Evolutionary conservation across 1,140 invertebrate species (phyloP).

Genomic region (Anoplolepis gracilipes): DNA sequence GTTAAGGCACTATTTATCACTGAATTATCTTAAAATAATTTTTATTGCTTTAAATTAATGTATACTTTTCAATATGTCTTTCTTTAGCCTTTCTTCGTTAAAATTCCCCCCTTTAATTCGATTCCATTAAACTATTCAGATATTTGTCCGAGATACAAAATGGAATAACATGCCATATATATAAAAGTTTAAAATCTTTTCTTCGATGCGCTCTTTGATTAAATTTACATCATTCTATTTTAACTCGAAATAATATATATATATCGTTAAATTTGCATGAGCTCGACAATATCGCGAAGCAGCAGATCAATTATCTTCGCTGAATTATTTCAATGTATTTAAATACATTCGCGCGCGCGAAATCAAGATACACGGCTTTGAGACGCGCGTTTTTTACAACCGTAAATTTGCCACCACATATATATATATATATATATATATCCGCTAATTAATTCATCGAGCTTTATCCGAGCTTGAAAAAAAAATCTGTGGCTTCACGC

Average conservation of each 20-base stretch:
- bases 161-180: background rate
- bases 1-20: background rate
- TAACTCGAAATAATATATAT: background rate
- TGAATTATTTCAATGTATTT: background rate
- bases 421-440: too few species aligned
- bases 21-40: constrained; percentile 2
- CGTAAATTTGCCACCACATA: constrained; percentile 24
- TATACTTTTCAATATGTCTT: constrained; percentile 4
- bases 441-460: constrained; percentile 65
- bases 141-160: constrained; percentile 9
- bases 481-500: constrained; percentile 78
- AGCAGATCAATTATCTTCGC: constrained; percentile 5
- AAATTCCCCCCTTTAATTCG: background rate
- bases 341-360: background rate
- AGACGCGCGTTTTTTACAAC: constrained; percentile 7
- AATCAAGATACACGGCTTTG: constrained; percentile 8
- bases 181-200: constrained; percentile 11
- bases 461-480: constrained; percentile 70
- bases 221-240: background rate
- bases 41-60: constrained; percentile 19
- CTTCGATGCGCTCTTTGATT: background rate
- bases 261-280: constrained; percentile 13
- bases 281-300: background rate
- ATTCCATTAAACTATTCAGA: background rate
- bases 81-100: constrained; percentile 19